Conservation (phyloP, 2,113 vertebrate genomes). For the Sander lucioperca region DNA sequence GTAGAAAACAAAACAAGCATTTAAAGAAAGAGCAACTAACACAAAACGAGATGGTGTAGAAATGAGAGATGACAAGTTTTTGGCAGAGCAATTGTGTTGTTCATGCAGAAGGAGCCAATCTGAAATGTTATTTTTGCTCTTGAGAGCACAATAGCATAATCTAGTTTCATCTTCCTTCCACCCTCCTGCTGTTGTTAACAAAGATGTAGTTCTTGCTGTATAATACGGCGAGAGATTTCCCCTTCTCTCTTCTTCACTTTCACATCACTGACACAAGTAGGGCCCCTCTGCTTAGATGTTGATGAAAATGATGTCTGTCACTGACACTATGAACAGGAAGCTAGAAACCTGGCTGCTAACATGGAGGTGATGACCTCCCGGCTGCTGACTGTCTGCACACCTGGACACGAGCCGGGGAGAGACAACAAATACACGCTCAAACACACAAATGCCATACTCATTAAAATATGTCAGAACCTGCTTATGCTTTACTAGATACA, state of each 20-base stretch:
- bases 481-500: not conserved
- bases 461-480: not conserved
- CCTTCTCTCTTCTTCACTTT: not conserved
- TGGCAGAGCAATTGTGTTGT: constrained; percentile 24
- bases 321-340: constrained; percentile 14
- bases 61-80: constrained; percentile 51
- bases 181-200: constrained; percentile 54
- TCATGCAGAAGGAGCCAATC: constrained; percentile 47
- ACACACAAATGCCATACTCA: not conserved
- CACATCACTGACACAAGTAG: not conserved
- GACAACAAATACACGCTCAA: not conserved
- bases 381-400: constrained; percentile 14
- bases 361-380: constrained; percentile 28
- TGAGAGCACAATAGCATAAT: constrained; percentile 52
- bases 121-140: constrained; percentile 54
- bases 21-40: constrained; percentile 5
- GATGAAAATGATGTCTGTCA: constrained; percentile 28
- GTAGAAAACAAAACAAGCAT: not conserved
- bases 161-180: constrained; percentile 47
- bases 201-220: constrained; percentile 18
- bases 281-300: constrained; percentile 14
- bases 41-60: constrained; percentile 15
- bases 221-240: constrained; percentile 1
- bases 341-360: constrained; percentile 28
- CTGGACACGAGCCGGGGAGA: constrained; percentile 26